Evolutionary conservation across 2,888 invertebrate species (phyloP).

Genomic region (Autographa gamma): DNA sequence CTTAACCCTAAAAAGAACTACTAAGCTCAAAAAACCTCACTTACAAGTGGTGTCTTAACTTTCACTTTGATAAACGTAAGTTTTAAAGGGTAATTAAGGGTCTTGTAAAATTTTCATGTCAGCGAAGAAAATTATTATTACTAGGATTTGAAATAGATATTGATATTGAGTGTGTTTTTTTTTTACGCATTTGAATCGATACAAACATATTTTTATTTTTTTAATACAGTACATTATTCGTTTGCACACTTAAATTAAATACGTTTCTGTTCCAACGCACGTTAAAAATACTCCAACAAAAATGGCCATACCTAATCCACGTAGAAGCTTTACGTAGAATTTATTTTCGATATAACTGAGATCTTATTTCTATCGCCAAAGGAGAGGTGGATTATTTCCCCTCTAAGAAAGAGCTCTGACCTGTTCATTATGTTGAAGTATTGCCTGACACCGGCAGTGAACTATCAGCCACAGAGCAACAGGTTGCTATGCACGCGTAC

Average conservation of each 20-base stretch:
- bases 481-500: conserved; percentile 26
- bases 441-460: neutral
- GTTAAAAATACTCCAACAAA: too few species aligned
- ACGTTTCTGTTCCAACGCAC: too few species aligned
- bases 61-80: neutral
- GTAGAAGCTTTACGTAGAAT: too few species aligned
- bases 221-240: too few species aligned
- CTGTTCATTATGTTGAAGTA: conserved; percentile 1
- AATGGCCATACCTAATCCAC: too few species aligned
- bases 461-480: conserved; percentile 25
- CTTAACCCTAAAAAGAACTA: too few species aligned
- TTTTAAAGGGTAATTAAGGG: neutral
- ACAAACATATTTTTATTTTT: too few species aligned
- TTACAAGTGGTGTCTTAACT: neutral
- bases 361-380: neutral
- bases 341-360: too few species aligned
- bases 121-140: neutral
- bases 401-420: neutral
- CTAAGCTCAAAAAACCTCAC: neutral
- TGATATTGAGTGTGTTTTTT: too few species aligned
- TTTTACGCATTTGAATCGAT: too few species aligned
- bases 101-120: neutral
- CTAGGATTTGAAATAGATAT: neutral
- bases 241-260: too few species aligned
- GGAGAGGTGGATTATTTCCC: neutral